Base-by-base conservation (phyloP, 2,888 invertebrate species). In the Latrodectus elegans region DNA sequence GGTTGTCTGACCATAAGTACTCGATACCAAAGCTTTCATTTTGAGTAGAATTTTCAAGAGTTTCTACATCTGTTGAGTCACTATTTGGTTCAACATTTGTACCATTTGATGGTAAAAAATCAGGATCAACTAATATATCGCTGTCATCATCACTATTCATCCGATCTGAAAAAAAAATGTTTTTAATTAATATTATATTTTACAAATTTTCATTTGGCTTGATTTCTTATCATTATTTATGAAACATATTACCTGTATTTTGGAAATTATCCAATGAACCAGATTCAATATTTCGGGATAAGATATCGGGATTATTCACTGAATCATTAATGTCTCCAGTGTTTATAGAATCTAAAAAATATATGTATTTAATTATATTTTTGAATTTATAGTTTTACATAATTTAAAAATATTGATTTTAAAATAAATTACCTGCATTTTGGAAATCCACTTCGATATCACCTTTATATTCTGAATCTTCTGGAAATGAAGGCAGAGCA, bases 261-360 rank as follows among this genome's bases (percentile, higher is more conserved):
- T n/a, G 51, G 17, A 52, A 72, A 51, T 52, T 17, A 2, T 15
- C n/a, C n/a, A n/a, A 17, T 26, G 26, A 60, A 60, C 26, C 60
- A 38, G 55, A 22, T 74, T 60, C 26, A 74, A 4, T 53, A 26
- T 55, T 74, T 55, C 6, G 26, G 74, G 55, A 10, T 73, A 73
- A 73, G 6, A 53, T 22, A 73, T 73, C 17, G n/a, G 55, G 17
- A 73, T 73, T 26, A 52, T 52, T n/a, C 55, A 73, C 73, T 52
- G 73, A 1, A 73, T 53, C 22, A 73, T 51, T 52, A 52, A 22
- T 53, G 53, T 52, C 73, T 52, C 17, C 53, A 73, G 55, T 73
- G 53, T 73, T 73, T 73, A 53, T 73, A 26, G 53, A 73, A 73
- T 73, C 17, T 73, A 73, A 53, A 73, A 73, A 73, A 53, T 53